phyloP scores from a whole-genome alignment of 2,113 vertebrate genomes.

The Eonycteris spelaea region DNA sequence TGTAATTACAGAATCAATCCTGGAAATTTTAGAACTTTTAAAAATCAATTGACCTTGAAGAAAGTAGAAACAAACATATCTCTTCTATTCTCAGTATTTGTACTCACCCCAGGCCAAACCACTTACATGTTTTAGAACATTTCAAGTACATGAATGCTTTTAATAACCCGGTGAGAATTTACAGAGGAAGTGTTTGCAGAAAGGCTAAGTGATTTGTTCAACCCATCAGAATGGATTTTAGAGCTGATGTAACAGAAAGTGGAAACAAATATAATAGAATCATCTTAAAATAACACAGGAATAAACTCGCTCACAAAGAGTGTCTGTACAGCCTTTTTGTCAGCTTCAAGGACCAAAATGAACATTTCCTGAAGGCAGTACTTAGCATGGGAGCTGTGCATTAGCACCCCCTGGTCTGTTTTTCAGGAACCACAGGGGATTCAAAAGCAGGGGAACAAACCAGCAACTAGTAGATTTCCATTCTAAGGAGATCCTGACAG shows the following conservation, averaged over 20 bases:
- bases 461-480: background rate
- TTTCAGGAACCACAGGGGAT: background rate
- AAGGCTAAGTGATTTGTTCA: background rate
- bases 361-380: background rate
- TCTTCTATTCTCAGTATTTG: background rate
- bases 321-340: background rate
- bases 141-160: conserved; percentile 4
- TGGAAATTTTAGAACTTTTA: background rate
- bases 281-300: background rate
- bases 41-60: background rate
- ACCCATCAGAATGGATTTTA: background rate
- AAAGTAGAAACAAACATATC: background rate
- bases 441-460: background rate
- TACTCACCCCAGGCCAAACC: background rate
- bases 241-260: background rate
- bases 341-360: background rate
- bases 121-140: background rate
- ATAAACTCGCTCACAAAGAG: background rate
- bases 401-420: background rate
- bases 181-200: background rate
- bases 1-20: background rate
- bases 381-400: background rate
- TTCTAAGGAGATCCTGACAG: background rate
- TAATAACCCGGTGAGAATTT: conserved; percentile 17
- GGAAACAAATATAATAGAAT: background rate